These are phyloP conservation scores for Peromyscus leucopus DNA, from an alignment of 2,113 vertebrate genomes.

Conservation along the genomic window DNA sequence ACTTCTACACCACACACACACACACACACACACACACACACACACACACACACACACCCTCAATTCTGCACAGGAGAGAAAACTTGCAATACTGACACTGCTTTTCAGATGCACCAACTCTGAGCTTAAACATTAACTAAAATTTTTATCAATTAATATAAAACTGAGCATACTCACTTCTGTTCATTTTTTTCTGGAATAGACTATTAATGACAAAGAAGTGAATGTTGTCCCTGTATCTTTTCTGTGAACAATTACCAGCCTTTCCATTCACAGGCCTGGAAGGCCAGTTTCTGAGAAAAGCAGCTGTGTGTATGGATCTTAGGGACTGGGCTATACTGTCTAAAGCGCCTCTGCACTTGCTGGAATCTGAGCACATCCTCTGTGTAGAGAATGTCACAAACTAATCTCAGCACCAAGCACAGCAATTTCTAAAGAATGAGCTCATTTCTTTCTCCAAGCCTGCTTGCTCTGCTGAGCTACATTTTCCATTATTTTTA, in stretches of 20 bases:
- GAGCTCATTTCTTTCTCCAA: not conserved
- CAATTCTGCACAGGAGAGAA: not conserved
- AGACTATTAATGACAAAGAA: not conserved
- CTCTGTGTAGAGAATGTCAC: slow-evolving; percentile 5
- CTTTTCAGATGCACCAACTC: slow-evolving; percentile 10
- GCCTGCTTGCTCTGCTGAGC: not conserved
- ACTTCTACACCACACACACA: not conserved
- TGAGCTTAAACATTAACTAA: not conserved
- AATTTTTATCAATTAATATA: not conserved
- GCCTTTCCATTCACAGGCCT: not conserved
- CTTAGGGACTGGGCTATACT: not conserved
- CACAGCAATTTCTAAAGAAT: not conserved
- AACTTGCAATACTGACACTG: not conserved
- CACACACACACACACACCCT: not conserved
- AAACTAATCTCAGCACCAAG: not conserved
- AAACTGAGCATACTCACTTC: slow-evolving; percentile 4
- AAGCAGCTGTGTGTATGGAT: not conserved
- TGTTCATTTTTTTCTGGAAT: not conserved
- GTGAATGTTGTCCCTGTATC: not conserved
- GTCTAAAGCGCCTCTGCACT: not conserved
- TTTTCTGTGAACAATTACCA: not conserved
- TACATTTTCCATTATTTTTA: not conserved
- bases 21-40: not conserved
- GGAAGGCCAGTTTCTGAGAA: not conserved
- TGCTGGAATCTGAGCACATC: not conserved